Evolutionary conservation across 2,113 vertebrate genomes (phyloP).

Genomic region (Etia nguti): DNA sequence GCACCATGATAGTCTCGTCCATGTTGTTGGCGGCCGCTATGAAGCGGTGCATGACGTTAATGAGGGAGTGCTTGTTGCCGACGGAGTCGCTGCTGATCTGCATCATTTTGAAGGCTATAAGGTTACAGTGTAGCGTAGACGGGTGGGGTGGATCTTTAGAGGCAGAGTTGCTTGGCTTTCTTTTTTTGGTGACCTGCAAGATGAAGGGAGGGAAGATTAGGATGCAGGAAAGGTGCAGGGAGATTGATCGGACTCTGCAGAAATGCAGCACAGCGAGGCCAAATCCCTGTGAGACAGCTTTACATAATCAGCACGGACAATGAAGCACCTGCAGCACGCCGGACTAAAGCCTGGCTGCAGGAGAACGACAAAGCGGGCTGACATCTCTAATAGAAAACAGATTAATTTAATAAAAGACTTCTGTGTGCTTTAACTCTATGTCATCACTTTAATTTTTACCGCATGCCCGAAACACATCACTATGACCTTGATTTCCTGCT

Average conservation of each 20-base stretch:
- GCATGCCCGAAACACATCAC: not conserved
- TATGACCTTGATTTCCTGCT: slow-evolving; percentile 28
- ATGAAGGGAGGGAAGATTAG: not conserved
- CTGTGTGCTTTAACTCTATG: not conserved
- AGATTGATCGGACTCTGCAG: not conserved
- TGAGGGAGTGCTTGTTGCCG: slow-evolving; percentile 76
- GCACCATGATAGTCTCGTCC: slow-evolving; percentile 82
- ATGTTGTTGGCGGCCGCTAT: slow-evolving; percentile 80
- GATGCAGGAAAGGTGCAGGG: not conserved
- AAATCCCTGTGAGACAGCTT: not conserved
- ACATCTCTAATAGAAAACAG: not conserved
- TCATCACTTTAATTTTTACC: not conserved
- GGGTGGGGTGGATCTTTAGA: slow-evolving; percentile 3
- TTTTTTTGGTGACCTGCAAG: slow-evolving; percentile 25
- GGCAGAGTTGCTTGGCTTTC: not conserved
- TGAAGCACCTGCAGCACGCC: not conserved
- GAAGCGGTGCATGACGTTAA: slow-evolving; percentile 80
- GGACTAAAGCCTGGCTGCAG: not conserved
- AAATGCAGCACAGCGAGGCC: not conserved
- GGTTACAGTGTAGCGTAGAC: not conserved
- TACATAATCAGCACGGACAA: not conserved
- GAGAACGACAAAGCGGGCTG: not conserved
- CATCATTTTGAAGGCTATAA: slow-evolving; percentile 68
- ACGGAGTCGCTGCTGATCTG: slow-evolving; percentile 66
- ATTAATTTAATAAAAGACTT: not conserved